Evolutionary conservation across 2,113 vertebrate species (phyloP), one percentile per base, ranked within the genome.

Genomic region (Callionymus lyra): DNA sequence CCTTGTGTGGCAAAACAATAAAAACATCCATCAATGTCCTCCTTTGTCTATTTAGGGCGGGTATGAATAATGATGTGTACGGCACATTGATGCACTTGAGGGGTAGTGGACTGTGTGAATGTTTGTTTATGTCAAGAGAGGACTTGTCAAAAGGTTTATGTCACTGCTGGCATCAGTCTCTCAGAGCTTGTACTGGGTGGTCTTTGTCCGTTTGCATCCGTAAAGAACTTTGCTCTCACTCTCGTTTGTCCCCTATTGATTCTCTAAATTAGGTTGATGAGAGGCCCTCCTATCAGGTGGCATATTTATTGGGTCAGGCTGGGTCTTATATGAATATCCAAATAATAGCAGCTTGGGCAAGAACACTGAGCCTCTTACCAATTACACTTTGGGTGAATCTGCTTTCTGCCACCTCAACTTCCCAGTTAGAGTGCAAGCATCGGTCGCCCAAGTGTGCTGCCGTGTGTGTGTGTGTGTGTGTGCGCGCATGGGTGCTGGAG

Each of bases 191-290:
- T 63, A 67, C 77, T 88, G 87, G 86, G 87, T 88, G 86, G 88
- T 82, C 86, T 76, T 74, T 72, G 67, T 76, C 72, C 56, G 71
- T 79, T 81, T 80, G 81, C 70, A 70, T 80, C 70, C 62, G 63
- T 78, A 80, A 85, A 82, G 70, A 74, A 73, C 77, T 80, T 72
- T 56, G 67, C 80, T 81, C 82, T 79, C 65, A 77, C 75, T 82
- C 85, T 82, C 73, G 72, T 87, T 87, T 81, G 81, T 82, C 67
- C 70, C 77, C 76, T 77, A 81, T 76, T 84, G 83, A 87, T 85
- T 81, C 72, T 68, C 82, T 79, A 84, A 85, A 85, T 84, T 84
- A 84, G 79, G 76, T 83, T 85, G 82, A 83, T 82, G 85, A 83
- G 85, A 79, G 85, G 85, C 84, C 81, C 72, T 80, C 70, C 81